Conservation (phyloP, 2,113 vertebrate species). For the Vulpes ferrilata region DNA sequence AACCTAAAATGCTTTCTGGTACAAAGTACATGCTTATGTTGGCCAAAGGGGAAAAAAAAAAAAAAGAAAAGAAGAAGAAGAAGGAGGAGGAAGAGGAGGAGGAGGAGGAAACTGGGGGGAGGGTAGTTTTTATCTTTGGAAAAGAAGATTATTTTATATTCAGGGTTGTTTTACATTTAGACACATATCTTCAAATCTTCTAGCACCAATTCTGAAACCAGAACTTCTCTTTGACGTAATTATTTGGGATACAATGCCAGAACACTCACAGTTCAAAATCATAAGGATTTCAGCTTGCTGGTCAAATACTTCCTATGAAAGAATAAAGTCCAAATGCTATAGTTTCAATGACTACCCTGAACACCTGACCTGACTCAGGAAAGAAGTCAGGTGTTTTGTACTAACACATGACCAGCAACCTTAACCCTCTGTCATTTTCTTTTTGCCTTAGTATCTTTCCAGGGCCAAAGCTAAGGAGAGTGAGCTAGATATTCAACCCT, state of each 20-base stretch:
- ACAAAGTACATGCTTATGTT: background rate
- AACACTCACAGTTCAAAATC: background rate
- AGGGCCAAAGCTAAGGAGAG: background rate
- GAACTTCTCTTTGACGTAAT: background rate
- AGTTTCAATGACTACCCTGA: background rate
- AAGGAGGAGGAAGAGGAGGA: too few relatives aligned
- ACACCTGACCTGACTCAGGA: background rate
- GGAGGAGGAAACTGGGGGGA: too few relatives aligned
- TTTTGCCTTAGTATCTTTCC: background rate
- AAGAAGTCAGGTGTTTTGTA: conserved; percentile 3
- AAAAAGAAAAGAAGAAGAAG: background rate
- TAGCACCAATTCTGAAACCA: background rate
- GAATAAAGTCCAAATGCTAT: background rate
- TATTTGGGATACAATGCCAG: background rate
- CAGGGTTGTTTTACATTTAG: background rate
- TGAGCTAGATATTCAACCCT: background rate
- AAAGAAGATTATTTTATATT: background rate
- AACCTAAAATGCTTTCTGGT: background rate
- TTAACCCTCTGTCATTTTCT: background rate
- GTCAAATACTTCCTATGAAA: conserved; percentile 2
- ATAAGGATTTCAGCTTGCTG: background rate
- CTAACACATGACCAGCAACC: background rate
- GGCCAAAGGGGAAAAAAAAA: background rate
- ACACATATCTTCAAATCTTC: background rate
- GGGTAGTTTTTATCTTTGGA: background rate